phyloP scores from a whole-genome alignment of 2,797 vertebrate genomes.

The Zenarchopterus dispar region DNA sequence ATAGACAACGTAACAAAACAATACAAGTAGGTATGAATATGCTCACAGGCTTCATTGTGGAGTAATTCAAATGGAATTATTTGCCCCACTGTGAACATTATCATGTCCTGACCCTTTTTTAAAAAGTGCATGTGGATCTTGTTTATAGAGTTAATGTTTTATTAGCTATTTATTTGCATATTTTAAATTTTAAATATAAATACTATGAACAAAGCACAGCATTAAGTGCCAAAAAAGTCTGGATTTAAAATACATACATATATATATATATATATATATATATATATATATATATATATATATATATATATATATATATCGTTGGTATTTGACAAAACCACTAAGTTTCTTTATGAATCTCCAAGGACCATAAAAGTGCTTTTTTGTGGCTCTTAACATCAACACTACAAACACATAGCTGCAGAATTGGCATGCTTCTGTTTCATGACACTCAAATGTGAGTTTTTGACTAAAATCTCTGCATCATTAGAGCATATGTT shows the following conservation, averaged over 20 bases:
- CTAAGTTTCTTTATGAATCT: constrained; percentile 9
- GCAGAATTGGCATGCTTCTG: constrained; percentile 65
- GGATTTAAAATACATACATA: too few relatives aligned
- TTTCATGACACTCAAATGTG: constrained; percentile 68
- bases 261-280: too few relatives aligned
- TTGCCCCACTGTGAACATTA: not conserved
- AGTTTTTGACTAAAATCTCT: constrained; percentile 68
- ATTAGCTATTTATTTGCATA: too few relatives aligned
- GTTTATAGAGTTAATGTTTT: not conserved
- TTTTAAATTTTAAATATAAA: not conserved
- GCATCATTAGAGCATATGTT: constrained; percentile 63
- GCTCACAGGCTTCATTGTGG: not conserved
- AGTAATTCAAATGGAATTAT: too few relatives aligned
- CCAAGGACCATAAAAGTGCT: constrained; percentile 22
- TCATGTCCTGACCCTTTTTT: not conserved
- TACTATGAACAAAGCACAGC: not conserved
- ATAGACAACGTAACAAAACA: not conserved
- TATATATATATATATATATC: too few relatives aligned
- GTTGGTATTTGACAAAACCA: not conserved
- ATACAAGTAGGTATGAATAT: not conserved
- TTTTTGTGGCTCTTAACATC: constrained; percentile 20
- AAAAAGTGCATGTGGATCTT: not conserved
- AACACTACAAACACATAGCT: constrained; percentile 48
- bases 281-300: too few relatives aligned
- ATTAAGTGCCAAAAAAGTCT: too few relatives aligned